These are phyloP conservation scores for Odontophorus gujanensis DNA, from an alignment of 2,113 vertebrate genomes.

Conservation along the genomic window DNA sequence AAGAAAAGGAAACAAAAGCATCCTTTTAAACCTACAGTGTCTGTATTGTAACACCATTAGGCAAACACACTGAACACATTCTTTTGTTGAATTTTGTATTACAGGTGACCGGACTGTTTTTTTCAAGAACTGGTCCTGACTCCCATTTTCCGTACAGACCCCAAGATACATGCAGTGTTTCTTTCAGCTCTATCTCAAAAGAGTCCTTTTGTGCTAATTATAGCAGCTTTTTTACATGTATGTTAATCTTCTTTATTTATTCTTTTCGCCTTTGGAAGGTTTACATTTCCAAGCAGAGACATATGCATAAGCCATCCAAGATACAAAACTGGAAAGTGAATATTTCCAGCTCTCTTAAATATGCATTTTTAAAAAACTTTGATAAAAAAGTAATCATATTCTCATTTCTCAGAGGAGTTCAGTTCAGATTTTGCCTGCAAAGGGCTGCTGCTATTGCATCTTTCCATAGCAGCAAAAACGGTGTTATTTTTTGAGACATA, in stretches of 20 bases:
- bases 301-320: background rate
- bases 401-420: background rate
- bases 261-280: constrained; percentile 35
- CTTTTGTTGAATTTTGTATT: background rate
- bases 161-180: background rate
- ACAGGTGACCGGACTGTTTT: background rate
- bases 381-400: background rate
- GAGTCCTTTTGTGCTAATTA: constrained; percentile 24
- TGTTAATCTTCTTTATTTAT: constrained; percentile 50
- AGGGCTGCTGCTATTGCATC: background rate
- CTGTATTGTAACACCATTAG: background rate
- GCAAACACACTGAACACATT: background rate
- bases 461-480: constrained; percentile 10
- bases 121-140: background rate
- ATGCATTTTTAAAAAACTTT: background rate
- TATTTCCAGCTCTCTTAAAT: background rate
- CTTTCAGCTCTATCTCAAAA: background rate
- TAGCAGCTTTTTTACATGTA: constrained; percentile 37
- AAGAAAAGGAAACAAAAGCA: background rate
- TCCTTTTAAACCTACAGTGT: background rate
- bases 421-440: background rate
- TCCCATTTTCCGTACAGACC: background rate
- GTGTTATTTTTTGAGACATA: background rate
- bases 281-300: background rate
- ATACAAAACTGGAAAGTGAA: background rate